phyloP scores from a whole-genome alignment of 2,797 vertebrate species.

The Peromyscus nudipes region DNA sequence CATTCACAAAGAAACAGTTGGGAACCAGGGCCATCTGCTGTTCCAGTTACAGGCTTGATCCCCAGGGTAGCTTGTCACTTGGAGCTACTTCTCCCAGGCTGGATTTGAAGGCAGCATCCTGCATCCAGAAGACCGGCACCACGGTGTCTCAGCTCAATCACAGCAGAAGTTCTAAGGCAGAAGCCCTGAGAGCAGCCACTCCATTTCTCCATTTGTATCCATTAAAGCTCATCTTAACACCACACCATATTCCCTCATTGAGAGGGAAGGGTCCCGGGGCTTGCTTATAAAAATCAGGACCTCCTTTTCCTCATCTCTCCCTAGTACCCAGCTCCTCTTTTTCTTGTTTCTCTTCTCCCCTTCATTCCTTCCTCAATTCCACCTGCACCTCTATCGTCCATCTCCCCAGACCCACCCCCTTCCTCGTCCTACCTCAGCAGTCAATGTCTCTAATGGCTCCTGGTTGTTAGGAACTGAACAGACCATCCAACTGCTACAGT shows the following conservation, averaged over 20 bases:
- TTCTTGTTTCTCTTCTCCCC: too few species aligned
- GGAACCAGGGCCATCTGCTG: slow-evolving; percentile 42
- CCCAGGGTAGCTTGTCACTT: background rate
- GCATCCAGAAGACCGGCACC: background rate
- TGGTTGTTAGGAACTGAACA: background rate
- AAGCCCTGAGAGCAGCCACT: background rate
- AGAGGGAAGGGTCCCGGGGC: background rate
- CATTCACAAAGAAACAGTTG: background rate
- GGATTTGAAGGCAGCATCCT: background rate
- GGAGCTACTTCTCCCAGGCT: background rate
- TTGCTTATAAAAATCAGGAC: background rate
- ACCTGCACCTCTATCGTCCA: too few species aligned
- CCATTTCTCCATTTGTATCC: background rate
- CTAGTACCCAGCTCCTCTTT: background rate
- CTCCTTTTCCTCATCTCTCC: background rate
- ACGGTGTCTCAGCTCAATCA: background rate
- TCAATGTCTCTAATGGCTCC: background rate
- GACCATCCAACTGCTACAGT: background rate
- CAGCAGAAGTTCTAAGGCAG: background rate
- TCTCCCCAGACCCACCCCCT: background rate
- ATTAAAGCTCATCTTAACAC: background rate
- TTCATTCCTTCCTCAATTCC: background rate
- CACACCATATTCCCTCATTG: background rate
- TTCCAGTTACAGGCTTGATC: slow-evolving; percentile 31
- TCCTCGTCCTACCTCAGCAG: background rate